Base-by-base conservation (phyloP, 2,888 invertebrate species). In the Idaea straminata region DNA sequence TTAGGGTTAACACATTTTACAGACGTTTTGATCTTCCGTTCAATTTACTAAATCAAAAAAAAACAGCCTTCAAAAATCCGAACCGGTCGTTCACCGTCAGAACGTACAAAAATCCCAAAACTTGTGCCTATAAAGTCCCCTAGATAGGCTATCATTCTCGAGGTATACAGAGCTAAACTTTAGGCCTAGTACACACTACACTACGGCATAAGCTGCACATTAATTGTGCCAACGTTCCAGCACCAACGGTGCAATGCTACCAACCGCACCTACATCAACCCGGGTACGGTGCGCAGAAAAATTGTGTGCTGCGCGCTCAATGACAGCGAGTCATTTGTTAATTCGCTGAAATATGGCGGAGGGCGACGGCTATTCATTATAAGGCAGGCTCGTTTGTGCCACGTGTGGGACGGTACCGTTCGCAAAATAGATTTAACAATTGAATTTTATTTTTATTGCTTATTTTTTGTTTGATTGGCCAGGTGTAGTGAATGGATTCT, bases 291-390 rank as follows among this genome's bases (percentile, higher is more conserved):
- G 87, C 78, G 86, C 92, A 91, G 92, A 92, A 92, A 92, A 92
- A 92, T 92, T 82, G 91, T 82, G 83, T 84, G 81, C 87, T 85
- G 86, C 87, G 87, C 88, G 78, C 82, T 77, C 84, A 81, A 79
- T 86, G 92, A 91, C 92, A 87, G 88, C 77, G 74, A 85, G 88
- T 90, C 91, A 89, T 92, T 92, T 92, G 92, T 92, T 91, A 92
- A 92, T 91, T 88, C 91, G 82, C 85, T 92, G 91, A 92, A 91
- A 91, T 92, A 92, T 91, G 88, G 90, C 81, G 86, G 83, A 84
- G 84, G 85, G 87, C 88, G 90, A 88, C 89, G 89, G 89, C 89
- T 80, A 91, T 92, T 91, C 91, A 90, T 92, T 92, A 92, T 88
- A 87, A 85, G 89, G 89, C 87, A 83, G 80, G 88, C 89, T 89